phyloP scores from a whole-genome alignment of 1,140 invertebrate genomes.

The Arion vulgaris region DNA sequence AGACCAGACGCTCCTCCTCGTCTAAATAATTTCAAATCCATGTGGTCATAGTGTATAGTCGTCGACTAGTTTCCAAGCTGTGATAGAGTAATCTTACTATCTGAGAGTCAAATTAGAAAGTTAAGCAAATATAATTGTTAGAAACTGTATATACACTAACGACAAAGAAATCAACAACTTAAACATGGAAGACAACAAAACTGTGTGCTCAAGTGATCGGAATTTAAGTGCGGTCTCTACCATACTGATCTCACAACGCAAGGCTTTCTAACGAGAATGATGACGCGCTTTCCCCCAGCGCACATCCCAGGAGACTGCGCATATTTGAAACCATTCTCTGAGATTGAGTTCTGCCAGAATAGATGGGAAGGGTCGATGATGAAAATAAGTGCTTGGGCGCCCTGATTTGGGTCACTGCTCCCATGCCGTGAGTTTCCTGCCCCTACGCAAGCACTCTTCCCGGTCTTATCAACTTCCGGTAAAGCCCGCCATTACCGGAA shows the following conservation, averaged over 20 bases:
- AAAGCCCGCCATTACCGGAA: slow-evolving; percentile 12
- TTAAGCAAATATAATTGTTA: no score
- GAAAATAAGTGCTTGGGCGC: background rate
- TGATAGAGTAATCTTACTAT: no score
- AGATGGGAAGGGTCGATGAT: background rate
- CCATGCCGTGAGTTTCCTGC: background rate
- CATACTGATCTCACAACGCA: background rate
- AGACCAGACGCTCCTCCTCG: no score
- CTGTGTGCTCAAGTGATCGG: background rate
- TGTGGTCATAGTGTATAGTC: no score
- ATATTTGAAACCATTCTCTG: background rate
- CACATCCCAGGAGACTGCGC: background rate
- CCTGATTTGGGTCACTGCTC: background rate
- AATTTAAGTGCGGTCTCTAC: background rate
- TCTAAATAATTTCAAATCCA: no score
- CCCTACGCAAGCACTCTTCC: background rate
- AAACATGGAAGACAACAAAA: background rate
- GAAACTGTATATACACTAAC: no score
- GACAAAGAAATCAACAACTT: background rate
- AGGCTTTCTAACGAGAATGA: background rate
- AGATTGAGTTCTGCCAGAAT: background rate
- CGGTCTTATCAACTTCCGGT: background rate
- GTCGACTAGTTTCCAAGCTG: no score
- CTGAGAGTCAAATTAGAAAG: no score
- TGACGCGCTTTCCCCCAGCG: background rate